These are phyloP conservation scores for Cheiracanthium punctorium DNA, from an alignment of 2,888 invertebrate genomes.

Conservation along the genomic window DNA sequence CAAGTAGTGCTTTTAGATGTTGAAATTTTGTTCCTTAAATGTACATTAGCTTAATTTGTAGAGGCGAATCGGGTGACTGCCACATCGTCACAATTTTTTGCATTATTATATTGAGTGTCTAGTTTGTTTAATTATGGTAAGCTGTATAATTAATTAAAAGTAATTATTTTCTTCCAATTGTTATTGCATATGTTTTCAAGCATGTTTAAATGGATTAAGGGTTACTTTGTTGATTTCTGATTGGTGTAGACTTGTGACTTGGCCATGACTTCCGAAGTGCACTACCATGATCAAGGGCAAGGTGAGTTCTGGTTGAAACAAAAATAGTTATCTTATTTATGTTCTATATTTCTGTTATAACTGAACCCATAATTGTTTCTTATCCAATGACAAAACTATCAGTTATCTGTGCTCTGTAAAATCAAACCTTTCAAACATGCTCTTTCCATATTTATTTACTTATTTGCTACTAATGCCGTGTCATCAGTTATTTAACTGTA, in stretches of 20 bases:
- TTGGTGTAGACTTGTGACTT: slow-evolving; percentile 63
- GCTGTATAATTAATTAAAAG: slow-evolving; percentile 40
- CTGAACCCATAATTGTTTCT: not conserved
- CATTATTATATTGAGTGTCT: slow-evolving; percentile 38
- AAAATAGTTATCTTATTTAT: slow-evolving; percentile 20
- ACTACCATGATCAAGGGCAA: slow-evolving; percentile 64
- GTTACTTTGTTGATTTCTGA: slow-evolving; percentile 62
- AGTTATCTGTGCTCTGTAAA: not conserved
- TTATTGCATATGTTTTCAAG: slow-evolving; percentile 48
- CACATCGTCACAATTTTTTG: slow-evolving; percentile 63
- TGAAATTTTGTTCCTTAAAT: slow-evolving; percentile 44
- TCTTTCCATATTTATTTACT: not conserved
- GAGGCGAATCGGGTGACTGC: slow-evolving; percentile 50
- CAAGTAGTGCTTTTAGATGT: slow-evolving; percentile 27
- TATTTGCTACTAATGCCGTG: not conserved
- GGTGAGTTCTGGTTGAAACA: slow-evolving; percentile 62
- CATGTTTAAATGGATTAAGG: slow-evolving; percentile 55
- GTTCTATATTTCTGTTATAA: not conserved
- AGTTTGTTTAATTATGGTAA: slow-evolving; percentile 54
- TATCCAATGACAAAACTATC: not conserved
- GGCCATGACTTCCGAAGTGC: slow-evolving; percentile 67
- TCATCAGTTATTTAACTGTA: not conserved
- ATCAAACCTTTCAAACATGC: not conserved
- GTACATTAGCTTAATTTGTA: slow-evolving; percentile 54
- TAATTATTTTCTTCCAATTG: slow-evolving; percentile 34